A percentile compares a stretch with the other conserved stretches of the same genome.
Evolutionary conservation across 2,113 vertebrate genomes (phyloP).

Genomic region (Tetrax tetrax): DNA sequence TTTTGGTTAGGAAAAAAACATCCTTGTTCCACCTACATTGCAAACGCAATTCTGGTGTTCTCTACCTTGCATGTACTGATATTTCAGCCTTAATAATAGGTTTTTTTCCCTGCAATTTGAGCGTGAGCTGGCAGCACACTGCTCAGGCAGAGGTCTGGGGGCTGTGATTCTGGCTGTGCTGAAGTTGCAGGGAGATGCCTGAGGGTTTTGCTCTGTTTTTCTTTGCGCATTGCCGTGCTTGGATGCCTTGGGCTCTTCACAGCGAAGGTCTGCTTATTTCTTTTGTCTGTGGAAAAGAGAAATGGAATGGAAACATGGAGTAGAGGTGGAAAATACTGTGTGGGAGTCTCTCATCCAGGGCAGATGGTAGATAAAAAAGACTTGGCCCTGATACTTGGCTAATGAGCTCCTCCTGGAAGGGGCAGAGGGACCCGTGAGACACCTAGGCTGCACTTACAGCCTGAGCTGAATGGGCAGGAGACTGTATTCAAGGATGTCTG

Average conservation of each 20-base stretch:
- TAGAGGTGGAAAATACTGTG: background rate
- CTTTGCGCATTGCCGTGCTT: background rate
- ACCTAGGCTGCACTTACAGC: fast-evolving
- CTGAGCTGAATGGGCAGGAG: background rate
- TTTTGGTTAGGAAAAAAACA: background rate
- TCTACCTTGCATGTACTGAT: background rate
- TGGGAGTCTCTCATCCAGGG: background rate
- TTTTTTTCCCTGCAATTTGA: background rate
- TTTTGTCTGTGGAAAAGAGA: background rate
- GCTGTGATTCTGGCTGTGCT: background rate
- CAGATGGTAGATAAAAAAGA: background rate
- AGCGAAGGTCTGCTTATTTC: background rate
- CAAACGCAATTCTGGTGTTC: background rate
- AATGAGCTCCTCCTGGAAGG: background rate
- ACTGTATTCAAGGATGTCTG: background rate
- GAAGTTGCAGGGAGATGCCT: background rate
- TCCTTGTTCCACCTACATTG: background rate
- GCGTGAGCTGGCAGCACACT: background rate
- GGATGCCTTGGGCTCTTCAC: background rate
- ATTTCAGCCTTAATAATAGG: background rate
- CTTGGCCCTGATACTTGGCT: background rate
- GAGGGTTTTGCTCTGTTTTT: background rate
- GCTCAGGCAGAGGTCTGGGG: fast-evolving
- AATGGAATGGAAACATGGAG: background rate
- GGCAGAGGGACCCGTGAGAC: background rate